These are phyloP conservation scores for Eupelmus urozonus DNA, from an alignment of 2,888 invertebrate species.

Conservation along the genomic window DNA sequence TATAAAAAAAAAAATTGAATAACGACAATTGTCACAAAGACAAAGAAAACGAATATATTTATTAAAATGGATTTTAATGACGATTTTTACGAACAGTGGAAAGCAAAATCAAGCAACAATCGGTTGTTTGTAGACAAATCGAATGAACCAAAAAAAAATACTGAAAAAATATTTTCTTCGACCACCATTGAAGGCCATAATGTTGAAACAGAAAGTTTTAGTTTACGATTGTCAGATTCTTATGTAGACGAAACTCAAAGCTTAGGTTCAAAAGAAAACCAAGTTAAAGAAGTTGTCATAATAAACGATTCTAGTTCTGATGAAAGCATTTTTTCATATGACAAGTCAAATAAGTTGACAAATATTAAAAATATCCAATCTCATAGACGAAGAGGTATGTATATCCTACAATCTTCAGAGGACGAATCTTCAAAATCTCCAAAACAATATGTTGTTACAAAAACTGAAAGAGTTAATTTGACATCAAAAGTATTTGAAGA, in stretches of 20 bases:
- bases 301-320: constrained; percentile 72
- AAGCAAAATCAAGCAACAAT: constrained; percentile 21
- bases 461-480: not conserved
- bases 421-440: constrained; percentile 45
- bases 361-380: constrained; percentile 29
- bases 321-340: constrained; percentile 43
- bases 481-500: constrained; percentile 44
- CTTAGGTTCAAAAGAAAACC: not conserved
- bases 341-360: not conserved
- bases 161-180: constrained; percentile 49
- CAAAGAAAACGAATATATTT: too few species aligned
- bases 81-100: constrained; percentile 48
- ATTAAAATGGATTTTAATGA: constrained; percentile 47
- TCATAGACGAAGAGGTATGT: constrained; percentile 5
- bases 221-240: constrained; percentile 60
- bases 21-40: not conserved
- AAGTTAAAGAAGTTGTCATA: constrained; percentile 65
- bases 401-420: constrained; percentile 62
- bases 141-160: constrained; percentile 10
- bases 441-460: not conserved
- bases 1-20: not conserved
- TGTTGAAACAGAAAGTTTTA: constrained; percentile 47
- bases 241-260: constrained; percentile 59
- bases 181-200: constrained; percentile 44
- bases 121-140: constrained; percentile 29